Base-by-base conservation (phyloP, 2,797 vertebrate species). In the Mus spretus region DNA sequence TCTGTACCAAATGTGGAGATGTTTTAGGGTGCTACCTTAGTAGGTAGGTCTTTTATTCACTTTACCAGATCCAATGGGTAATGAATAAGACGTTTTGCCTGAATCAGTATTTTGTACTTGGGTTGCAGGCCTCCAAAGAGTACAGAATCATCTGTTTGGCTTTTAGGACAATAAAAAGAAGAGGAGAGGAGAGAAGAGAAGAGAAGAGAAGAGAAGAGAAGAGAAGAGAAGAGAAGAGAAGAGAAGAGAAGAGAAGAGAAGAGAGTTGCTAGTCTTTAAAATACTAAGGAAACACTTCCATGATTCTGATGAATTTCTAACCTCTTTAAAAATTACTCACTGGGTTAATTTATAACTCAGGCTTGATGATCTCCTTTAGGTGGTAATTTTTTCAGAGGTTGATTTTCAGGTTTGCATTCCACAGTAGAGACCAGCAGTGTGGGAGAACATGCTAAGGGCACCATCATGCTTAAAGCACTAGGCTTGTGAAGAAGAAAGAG, bases 391-490 rank as follows among this genome's bases (percentile, higher is more conserved):
- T 92, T 80, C 63, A 67, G 86, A 89, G 8, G 72, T 50, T 75
- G 53, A 87, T 59, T 85, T 96, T 94, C 55, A 93, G 74, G 82
- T 95, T 83, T 91, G 10, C 59, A 93, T 94, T 86, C 44, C 40
- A 78, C 61, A 57, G 14, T 59, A 77, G 88, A 94, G 4, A 75
- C 70, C n/a, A 86, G 10, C 34, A 89, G 74, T 89, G 15, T 63
- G 67, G 37, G 83, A 40, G 85, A 91, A 89, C 37, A 72, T 26
- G 44, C 50, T 63, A 82, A 74, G 84, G 61, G 78, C 72, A 6
- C 77, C 59, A 80, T 77, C 15, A 79, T 70, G 19, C 55, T 61
- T 81, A 84, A 88, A 72, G 31, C 20, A 40, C 63, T 22, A 3
- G 59, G 83, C 80, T 94, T 92, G 55, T 70, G 79, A 91, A 90